Evolutionary conservation across 2,888 invertebrate genomes (phyloP), one percentile per base, ranked within the genome.

Genomic region (Marasmarcha lunaedactyla): DNA sequence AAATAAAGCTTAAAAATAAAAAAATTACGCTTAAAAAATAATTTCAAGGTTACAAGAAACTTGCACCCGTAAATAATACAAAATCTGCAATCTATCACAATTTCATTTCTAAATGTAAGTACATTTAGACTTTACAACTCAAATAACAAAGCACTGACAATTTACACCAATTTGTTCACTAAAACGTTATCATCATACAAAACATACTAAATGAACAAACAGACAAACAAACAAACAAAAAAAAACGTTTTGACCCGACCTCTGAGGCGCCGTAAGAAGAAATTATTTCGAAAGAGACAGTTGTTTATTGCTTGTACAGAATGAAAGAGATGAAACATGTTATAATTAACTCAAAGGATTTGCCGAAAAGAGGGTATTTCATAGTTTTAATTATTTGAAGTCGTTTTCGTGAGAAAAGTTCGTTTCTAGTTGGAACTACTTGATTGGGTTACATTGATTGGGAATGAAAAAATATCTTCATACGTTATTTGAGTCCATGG

Each of bases 91-190:
- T n/a, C n/a, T 25, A 25, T 25, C 25, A 76, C 67, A 64, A 73
- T 76, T 71, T 71, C 64, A 81, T 79, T 78, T 74, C 72, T 73
- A n/a, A n/a, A n/a, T n/a, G n/a, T n/a, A n/a, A n/a, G n/a, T n/a
- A n/a, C n/a, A 20, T 20, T 5, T 20, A 20, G 20, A 5, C 20
- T 5, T 20, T 20, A 20, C 7, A 5, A 7, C 20, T 20, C 3
- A 5, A 20, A 20, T 20, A 20, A 20, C 20, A 5, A 20, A 5
- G 20, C 7, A 5, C 20, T 20, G 3, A 20, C 20, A 20, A 20
- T 20, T 20, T 20, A 72, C 66, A 77, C 69, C 77, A 78, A 81
- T 81, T 79, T 78, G 76, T 67, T 61, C 54, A 46, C 50, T 58
- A 73, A 78, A 79, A 76, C 73, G 74, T 76, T 76, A 65, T 81